Evolutionary conservation across 2,888 invertebrate species (phyloP).

Genomic region (Andrena trimmerana): DNA sequence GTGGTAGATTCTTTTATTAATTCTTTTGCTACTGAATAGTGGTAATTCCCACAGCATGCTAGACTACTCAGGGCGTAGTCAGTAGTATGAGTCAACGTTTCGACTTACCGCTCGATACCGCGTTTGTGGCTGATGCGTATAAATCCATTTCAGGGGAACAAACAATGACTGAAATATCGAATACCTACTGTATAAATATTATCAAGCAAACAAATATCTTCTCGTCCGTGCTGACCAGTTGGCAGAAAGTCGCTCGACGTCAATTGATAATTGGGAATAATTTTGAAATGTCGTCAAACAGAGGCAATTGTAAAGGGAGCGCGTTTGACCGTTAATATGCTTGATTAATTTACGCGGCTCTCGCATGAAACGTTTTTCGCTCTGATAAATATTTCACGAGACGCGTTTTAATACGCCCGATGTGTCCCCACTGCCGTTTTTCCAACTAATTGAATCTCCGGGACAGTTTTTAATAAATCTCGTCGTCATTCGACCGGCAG

Average conservation of each 20-base stretch:
- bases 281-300: slow-evolving; percentile 8
- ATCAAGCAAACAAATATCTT: background rate
- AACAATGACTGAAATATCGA: slow-evolving; percentile 11
- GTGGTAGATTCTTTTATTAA: background rate
- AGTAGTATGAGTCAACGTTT: slow-evolving; percentile 8
- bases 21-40: background rate
- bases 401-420: slow-evolving; percentile 29
- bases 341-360: slow-evolving; percentile 42
- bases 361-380: slow-evolving; percentile 26
- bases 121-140: too few species aligned
- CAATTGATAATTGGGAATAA: slow-evolving; percentile 24
- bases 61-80: background rate
- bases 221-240: background rate
- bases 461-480: slow-evolving; percentile 33
- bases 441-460: slow-evolving; percentile 13
- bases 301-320: background rate
- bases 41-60: background rate
- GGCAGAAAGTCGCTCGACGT: background rate
- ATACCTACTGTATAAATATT: slow-evolving; percentile 1
- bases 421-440: slow-evolving; percentile 9
- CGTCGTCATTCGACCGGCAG: background rate
- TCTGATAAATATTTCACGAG: slow-evolving; percentile 39
- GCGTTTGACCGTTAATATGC: slow-evolving; percentile 20
- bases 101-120: background rate
- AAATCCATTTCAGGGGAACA: background rate